These are phyloP conservation scores for Ursus arctos DNA, from an alignment of 2,113 vertebrate genomes.

Conservation along the genomic window DNA sequence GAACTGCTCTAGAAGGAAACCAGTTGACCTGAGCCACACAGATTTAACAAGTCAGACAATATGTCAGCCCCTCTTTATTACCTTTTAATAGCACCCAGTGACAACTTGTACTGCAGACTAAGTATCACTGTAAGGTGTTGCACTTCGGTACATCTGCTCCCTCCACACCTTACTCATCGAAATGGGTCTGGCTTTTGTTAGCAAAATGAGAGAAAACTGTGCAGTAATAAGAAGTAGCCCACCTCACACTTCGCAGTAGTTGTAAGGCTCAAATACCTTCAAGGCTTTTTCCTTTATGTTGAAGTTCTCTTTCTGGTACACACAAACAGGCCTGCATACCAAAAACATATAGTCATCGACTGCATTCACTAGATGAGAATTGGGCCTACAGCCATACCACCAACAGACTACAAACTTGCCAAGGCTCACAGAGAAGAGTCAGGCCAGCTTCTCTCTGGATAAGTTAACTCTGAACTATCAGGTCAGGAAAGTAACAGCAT, in stretches of 20 bases:
- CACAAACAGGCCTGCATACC: slow-evolving; percentile 83
- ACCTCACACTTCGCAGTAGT: slow-evolving; percentile 74
- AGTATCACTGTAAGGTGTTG: background rate
- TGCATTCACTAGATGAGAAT: slow-evolving; percentile 72
- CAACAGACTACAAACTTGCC: slow-evolving; percentile 82
- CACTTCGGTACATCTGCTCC: slow-evolving; percentile 48
- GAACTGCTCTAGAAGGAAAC: slow-evolving; percentile 19
- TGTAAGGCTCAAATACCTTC: slow-evolving; percentile 79
- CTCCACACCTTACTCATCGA: slow-evolving; percentile 33
- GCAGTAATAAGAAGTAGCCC: slow-evolving; percentile 64
- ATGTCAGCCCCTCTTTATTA: slow-evolving; percentile 23
- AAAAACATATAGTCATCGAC: slow-evolving; percentile 79
- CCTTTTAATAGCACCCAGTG: slow-evolving; percentile 6
- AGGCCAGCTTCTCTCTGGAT: slow-evolving; percentile 68
- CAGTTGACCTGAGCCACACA: background rate
- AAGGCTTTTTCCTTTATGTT: slow-evolving; percentile 81
- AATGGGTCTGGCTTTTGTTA: slow-evolving; percentile 75
- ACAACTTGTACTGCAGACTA: background rate
- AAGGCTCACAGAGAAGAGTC: slow-evolving; percentile 71
- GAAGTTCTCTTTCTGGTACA: slow-evolving; percentile 76
- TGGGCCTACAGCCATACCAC: slow-evolving; percentile 84
- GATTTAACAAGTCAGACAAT: slow-evolving; percentile 37
- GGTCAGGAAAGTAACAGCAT: slow-evolving; percentile 47
- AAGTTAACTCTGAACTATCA: slow-evolving; percentile 77
- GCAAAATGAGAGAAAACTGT: slow-evolving; percentile 70